phyloP scores from a whole-genome alignment of 2,888 invertebrate species.

The Reticulitermes lucifugus region DNA sequence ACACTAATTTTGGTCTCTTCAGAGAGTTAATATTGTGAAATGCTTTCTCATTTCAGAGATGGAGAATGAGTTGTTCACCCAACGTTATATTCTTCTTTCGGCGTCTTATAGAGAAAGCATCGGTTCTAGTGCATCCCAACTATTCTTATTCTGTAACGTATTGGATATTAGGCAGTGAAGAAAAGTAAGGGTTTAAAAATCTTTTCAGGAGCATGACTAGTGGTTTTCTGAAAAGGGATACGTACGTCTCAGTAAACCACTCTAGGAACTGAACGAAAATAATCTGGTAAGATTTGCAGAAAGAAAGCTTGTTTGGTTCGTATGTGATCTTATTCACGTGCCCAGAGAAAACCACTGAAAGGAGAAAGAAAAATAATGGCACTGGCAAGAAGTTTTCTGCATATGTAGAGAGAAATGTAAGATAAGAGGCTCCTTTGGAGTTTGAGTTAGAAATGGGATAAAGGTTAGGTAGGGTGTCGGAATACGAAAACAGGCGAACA shows the following conservation, averaged over 20 bases:
- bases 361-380: neutral
- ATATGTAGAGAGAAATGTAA: neutral
- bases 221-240: neutral
- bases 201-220: neutral
- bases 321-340: neutral
- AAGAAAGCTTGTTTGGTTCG: neutral
- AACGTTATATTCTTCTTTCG: neutral
- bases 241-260: neutral
- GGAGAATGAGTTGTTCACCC: neutral
- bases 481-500: neutral
- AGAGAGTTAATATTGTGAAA: neutral
- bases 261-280: neutral
- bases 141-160: neutral
- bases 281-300: neutral
- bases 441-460: neutral
- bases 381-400: neutral
- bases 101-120: neutral
- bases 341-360: constrained; percentile 5
- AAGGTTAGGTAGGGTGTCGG: neutral
- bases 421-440: neutral
- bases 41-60: neutral
- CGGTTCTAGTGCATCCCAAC: neutral
- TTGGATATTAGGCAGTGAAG: neutral
- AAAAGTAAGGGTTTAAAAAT: neutral
- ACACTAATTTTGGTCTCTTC: no score